Evolutionary conservation across 2,888 invertebrate species (phyloP), one percentile per base, ranked within the genome.

Genomic region (Adela reaumurella): DNA sequence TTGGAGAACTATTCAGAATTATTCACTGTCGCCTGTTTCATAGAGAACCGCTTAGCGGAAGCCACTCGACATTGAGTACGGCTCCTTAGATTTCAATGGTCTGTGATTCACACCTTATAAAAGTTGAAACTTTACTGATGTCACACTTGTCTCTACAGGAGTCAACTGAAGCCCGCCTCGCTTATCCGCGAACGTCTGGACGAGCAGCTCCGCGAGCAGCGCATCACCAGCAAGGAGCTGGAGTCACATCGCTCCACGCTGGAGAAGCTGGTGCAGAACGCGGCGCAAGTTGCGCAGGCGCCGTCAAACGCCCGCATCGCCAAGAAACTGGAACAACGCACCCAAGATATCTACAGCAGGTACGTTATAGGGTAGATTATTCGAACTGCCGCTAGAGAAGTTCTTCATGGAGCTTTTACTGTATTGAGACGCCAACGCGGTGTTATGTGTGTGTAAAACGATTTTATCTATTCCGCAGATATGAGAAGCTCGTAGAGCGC

Each of bases 151-250:
- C n/a, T 17, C 46, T 17, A 1, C 54, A 84, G 85, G 62, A 80
- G 81, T 50, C 84, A 90, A 60, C 83, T 85, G 60, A 86, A 91
- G 54, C 93, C 94, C 1, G 94, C 94, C 0, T 95, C 94, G 3
- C 78, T 97, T 1, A 89, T 93, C 56, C 89, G 88, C 62, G 94
- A 94, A 62, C 88, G 92, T 43, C 80, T 96, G 10, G 93, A 94
- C 62, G 93, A 94, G 60, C 96, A 97, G 70, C 81, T 94, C 3
- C 86, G 94, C 20, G 94, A 94, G 61, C 94, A 95, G 55, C 87
- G 90, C 56, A 81, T 90, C 17, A 80, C 92, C 35, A 87, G 91
- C 59, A 83, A 88, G 1, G 97, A 97, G 65, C 80, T 96, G 50
- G 92, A 93, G 58, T 90, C 90, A 28, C 92, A 96, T 58, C 86